Conservation (phyloP, 92 coral and sea anemone genomes). For the Umimayanthus chanpuru region DNA sequence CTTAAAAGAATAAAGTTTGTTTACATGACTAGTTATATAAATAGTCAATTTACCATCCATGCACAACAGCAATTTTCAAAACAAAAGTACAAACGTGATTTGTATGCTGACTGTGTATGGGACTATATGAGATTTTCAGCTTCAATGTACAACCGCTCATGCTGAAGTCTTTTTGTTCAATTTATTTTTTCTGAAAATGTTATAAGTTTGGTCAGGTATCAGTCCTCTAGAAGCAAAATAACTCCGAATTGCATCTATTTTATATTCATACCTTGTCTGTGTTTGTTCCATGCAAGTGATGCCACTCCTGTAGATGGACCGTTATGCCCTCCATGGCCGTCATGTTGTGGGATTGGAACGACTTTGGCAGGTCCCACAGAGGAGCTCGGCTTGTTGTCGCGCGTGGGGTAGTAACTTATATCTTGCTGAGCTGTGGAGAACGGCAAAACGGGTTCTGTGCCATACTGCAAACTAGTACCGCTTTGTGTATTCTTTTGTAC, state of each 20-base stretch:
- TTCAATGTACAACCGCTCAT: not conserved
- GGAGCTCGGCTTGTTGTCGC: not conserved
- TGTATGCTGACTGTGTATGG: too few species aligned
- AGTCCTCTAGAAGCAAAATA: not conserved
- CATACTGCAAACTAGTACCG: not conserved
- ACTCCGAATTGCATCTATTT: not conserved
- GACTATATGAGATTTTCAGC: too few species aligned
- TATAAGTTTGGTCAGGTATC: too few species aligned
- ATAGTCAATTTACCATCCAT: not conserved
- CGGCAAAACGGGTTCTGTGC: not conserved
- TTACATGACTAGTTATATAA: too few species aligned
- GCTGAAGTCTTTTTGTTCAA: not conserved
- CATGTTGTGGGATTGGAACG: conserved; percentile 9
- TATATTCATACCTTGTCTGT: not conserved
- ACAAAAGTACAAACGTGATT: too few species aligned
- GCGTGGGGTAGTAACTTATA: not conserved
- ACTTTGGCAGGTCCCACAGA: conserved; percentile 6
- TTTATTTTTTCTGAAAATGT: too few species aligned
- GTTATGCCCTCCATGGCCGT: not conserved
- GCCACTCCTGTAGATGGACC: not conserved
- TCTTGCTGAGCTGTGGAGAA: not conserved
- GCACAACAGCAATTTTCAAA: too few species aligned
- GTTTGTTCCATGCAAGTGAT: not conserved
- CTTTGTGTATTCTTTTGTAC: not conserved
- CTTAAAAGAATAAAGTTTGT: too few species aligned